Conservation (phyloP, 2,113 vertebrate genomes). For the Gallinago media region DNA sequence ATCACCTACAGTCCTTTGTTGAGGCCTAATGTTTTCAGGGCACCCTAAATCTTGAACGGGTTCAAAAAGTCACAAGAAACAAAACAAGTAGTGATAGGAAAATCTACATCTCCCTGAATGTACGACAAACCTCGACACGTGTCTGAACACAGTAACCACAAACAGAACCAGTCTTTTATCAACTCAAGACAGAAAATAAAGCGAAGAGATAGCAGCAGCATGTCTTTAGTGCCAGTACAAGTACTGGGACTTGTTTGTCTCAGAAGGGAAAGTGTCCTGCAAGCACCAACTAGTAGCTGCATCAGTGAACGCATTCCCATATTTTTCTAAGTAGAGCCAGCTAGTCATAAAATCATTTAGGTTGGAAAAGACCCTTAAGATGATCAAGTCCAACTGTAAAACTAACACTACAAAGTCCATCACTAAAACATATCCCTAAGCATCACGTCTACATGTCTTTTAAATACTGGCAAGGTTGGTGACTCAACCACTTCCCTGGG, state of each 20-base stretch:
- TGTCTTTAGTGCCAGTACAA: background rate
- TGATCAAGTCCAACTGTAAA: background rate
- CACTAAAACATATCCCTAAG: background rate
- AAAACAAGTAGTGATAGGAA: slow-evolving; percentile 14
- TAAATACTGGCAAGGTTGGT: background rate
- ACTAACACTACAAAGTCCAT: background rate
- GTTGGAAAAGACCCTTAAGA: background rate
- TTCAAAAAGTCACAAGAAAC: slow-evolving; percentile 31
- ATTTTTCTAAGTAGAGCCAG: background rate
- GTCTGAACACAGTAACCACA: slow-evolving; percentile 38
- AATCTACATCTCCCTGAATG: background rate
- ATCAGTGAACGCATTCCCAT: background rate
- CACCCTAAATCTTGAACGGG: background rate
- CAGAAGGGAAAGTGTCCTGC: background rate
- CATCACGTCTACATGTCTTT: background rate
- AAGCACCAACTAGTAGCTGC: background rate
- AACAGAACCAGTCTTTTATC: background rate
- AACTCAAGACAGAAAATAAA: background rate
- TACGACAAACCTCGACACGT: slow-evolving; percentile 6
- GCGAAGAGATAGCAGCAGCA: background rate
- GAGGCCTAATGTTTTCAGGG: background rate
- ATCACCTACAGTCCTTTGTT: background rate
- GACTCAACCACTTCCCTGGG: background rate
- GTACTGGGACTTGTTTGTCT: background rate
- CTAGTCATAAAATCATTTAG: background rate